These are phyloP conservation scores for Picathartes gymnocephalus DNA, from an alignment of 2,113 vertebrate species.

Conservation along the genomic window DNA sequence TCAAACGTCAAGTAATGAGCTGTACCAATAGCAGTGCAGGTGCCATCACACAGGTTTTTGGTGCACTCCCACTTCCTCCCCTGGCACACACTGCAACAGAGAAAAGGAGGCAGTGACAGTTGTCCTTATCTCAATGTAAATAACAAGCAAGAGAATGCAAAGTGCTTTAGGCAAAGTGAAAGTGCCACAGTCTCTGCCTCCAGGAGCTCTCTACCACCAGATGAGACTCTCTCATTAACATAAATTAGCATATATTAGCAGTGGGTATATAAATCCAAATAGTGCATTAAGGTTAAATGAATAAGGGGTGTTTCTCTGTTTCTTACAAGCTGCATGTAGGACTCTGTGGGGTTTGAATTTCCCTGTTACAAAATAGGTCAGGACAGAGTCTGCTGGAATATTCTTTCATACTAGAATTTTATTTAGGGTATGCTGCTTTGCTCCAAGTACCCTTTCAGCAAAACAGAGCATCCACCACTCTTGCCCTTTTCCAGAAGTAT, in stretches of 20 bases:
- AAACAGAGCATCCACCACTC: not conserved
- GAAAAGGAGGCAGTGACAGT: not conserved
- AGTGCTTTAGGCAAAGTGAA: not conserved
- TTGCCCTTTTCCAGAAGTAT: not conserved
- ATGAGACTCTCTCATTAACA: not conserved
- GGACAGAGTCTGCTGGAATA: not conserved
- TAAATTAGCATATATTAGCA: not conserved
- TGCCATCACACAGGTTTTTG: slow-evolving; percentile 77
- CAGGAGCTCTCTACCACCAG: not conserved
- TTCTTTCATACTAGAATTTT: not conserved
- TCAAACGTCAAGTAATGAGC: slow-evolving; percentile 93
- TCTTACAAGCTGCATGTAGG: not conserved
- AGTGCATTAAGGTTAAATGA: not conserved
- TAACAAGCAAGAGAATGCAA: not conserved
- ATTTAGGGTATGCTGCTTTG: not conserved
- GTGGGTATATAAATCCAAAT: not conserved
- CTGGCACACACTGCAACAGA: slow-evolving; percentile 77
- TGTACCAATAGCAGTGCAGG: slow-evolving; percentile 83
- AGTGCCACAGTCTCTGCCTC: not conserved
- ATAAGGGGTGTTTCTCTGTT: not conserved
- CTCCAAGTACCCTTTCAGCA: not conserved
- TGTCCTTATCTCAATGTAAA: not conserved
- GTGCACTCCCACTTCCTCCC: slow-evolving; percentile 91
- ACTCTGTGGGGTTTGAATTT: not conserved
- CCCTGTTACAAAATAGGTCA: not conserved